A percentile compares a stretch with the other conserved stretches of the same genome.
Conservation (phyloP, 2,888 invertebrate species). For the Synergus gifuensis region DNA sequence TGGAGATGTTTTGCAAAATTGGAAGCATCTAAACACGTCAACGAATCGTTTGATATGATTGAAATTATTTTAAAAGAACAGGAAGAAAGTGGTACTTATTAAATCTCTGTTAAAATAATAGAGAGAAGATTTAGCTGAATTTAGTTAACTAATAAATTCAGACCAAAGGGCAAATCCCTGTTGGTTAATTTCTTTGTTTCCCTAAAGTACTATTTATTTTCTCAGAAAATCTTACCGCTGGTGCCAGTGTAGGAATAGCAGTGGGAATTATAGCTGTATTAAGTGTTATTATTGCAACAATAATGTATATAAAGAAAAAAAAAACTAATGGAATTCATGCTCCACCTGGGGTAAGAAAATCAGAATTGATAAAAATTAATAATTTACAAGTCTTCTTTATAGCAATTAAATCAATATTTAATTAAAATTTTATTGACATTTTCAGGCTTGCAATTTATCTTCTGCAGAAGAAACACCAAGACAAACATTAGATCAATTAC, state of each 20-base stretch:
- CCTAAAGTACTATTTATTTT: not conserved
- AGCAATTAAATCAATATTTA: not conserved
- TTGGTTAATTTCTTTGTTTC: not conserved
- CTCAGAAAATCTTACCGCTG: slow-evolving; percentile 44
- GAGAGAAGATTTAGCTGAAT: not conserved
- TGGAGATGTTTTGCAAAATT: slow-evolving; percentile 78
- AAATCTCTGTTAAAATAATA: not conserved
- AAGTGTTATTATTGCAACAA: not conserved
- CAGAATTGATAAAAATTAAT: not conserved
- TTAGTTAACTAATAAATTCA: not conserved
- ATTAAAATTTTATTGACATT: not conserved
- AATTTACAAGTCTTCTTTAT: not conserved
- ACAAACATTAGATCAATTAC: not conserved
- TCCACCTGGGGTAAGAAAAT: not conserved
- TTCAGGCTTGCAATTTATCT: not conserved
- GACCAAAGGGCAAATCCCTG: not conserved
- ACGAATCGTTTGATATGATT: slow-evolving; percentile 47
- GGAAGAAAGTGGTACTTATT: slow-evolving; percentile 13
- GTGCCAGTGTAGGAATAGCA: slow-evolving; percentile 45
- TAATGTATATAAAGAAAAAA: slow-evolving; percentile 1
- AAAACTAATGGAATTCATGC: not conserved
- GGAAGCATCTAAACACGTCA: slow-evolving; percentile 27
- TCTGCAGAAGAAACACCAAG: not conserved
- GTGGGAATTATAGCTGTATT: slow-evolving; percentile 36
- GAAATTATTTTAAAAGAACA: slow-evolving; percentile 20